Evolutionary conservation across 2,113 vertebrate genomes (phyloP).

Genomic region (Dipodomys ordii): DNA sequence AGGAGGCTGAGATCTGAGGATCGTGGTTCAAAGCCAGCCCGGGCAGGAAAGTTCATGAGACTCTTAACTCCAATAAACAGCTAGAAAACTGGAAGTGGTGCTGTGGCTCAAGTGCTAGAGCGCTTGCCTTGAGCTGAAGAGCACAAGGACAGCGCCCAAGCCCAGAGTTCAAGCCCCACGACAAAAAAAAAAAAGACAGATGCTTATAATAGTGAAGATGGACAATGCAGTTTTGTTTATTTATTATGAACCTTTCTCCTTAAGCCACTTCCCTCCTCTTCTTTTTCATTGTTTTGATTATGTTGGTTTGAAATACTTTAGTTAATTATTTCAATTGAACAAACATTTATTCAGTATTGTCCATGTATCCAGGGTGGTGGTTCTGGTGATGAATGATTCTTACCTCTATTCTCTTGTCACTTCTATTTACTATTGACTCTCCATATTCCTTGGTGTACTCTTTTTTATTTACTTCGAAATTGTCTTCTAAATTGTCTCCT

Average conservation of each 20-base stretch:
- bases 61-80: no score
- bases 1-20: no score
- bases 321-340: slow-evolving; percentile 1
- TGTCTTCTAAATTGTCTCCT: neutral
- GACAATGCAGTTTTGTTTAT: neutral
- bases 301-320: neutral
- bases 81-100: no score
- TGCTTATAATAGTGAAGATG: neutral
- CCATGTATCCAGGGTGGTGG: neutral
- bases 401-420: neutral
- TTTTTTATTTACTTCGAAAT: neutral
- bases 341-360: slow-evolving; percentile 6
- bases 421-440: neutral
- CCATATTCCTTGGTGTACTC: neutral
- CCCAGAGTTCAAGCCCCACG: neutral
- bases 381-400: slow-evolving; percentile 9
- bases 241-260: slow-evolving; percentile 27
- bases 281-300: slow-evolving; percentile 40
- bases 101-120: no score
- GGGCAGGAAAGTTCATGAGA: no score
- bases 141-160: no score
- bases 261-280: neutral
- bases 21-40: no score
- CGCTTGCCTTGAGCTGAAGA: no score
- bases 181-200: no score